phyloP scores from a whole-genome alignment of 2,113 vertebrate species.

The Eretmochelys imbricata region DNA sequence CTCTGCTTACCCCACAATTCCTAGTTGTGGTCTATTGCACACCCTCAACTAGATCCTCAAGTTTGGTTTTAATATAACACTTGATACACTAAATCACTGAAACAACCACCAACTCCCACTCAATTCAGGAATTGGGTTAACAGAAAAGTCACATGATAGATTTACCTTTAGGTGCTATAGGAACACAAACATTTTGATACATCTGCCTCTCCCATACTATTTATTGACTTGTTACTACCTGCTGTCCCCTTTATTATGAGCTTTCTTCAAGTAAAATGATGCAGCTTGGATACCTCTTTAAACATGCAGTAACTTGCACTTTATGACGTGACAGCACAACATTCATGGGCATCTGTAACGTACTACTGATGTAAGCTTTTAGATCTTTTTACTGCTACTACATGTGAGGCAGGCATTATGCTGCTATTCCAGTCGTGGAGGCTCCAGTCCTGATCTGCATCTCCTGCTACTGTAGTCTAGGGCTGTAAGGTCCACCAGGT shows the following conservation, averaged over 20 bases:
- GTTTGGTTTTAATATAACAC: neutral
- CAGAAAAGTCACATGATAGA: neutral
- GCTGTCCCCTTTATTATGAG: neutral
- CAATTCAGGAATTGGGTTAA: neutral
- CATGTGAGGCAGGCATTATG: neutral
- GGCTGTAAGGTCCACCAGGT: too few species aligned
- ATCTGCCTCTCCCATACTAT: neutral
- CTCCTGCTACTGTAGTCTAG: neutral
- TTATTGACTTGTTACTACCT: neutral
- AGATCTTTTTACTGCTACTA: neutral
- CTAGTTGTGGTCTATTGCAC: neutral
- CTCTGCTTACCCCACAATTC: neutral
- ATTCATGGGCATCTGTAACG: neutral
- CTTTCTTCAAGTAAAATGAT: neutral
- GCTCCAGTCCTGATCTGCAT: neutral
- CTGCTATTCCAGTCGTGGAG: neutral
- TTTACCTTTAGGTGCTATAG: neutral
- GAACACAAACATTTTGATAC: neutral
- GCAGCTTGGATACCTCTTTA: neutral
- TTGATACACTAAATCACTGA: neutral
- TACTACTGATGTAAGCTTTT: neutral
- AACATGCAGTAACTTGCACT: neutral
- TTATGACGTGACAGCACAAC: neutral
- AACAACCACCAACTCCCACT: neutral
- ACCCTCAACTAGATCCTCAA: neutral